Percentiles rank a stretch among this genome's conserved stretches.
Conservation (phyloP, 2,797 vertebrate genomes). For the Cuniculus paca region DNA sequence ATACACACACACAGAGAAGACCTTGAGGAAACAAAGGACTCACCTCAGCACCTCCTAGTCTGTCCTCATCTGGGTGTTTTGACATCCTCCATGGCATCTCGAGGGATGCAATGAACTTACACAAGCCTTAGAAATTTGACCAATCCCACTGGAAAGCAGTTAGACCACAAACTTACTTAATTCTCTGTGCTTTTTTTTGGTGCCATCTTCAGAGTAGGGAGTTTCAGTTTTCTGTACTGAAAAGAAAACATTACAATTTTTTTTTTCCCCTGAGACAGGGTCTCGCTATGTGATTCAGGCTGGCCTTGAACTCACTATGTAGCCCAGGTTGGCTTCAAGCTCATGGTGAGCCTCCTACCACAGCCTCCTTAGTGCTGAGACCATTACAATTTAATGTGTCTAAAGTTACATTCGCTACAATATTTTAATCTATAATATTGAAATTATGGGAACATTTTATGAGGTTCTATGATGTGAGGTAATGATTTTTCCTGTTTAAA, state of each 20-base stretch:
- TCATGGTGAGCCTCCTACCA: background rate
- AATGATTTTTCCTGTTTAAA: background rate
- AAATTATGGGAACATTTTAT: background rate
- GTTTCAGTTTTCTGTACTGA: conserved; percentile 33
- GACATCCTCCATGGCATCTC: background rate
- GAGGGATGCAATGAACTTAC: background rate
- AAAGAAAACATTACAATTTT: background rate
- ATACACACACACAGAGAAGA: background rate
- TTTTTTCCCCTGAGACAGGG: background rate
- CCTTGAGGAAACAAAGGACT: background rate
- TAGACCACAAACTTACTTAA: background rate
- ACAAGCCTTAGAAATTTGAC: background rate
- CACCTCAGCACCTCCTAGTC: background rate
- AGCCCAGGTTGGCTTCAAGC: background rate
- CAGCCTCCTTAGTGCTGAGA: background rate
- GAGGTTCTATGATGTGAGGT: background rate
- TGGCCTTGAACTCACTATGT: background rate
- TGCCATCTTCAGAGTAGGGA: background rate
- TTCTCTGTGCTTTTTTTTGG: background rate
- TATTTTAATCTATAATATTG: conserved; percentile 8
- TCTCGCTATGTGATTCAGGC: background rate
- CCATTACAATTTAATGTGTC: background rate
- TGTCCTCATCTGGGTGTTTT: background rate
- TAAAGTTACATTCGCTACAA: background rate
- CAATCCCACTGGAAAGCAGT: background rate